These are phyloP conservation scores for Parauchenoglanis punctatus DNA, from an alignment of 2,797 vertebrate genomes.

Conservation along the genomic window DNA sequence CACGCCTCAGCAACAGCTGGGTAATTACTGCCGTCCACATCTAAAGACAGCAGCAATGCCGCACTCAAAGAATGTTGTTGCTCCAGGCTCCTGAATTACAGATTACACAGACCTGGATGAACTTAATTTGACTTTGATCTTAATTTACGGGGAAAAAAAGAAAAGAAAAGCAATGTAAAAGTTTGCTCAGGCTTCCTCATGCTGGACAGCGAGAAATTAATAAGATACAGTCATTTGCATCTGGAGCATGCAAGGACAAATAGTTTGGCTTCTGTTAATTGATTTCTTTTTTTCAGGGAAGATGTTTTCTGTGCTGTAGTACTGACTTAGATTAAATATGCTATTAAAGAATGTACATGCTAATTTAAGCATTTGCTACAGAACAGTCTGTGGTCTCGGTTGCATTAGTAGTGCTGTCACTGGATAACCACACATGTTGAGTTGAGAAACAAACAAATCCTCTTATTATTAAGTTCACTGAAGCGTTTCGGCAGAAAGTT, in stretches of 20 bases:
- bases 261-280: conserved; percentile 32
- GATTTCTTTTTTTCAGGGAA: conserved; percentile 23
- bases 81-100: conserved; percentile 67
- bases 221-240: conserved; percentile 29
- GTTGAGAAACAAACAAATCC: conserved; percentile 18
- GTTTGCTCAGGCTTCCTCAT: conserved; percentile 40
- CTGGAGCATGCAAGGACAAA: conserved; percentile 39
- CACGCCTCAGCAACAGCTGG: conserved; percentile 69
- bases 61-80: conserved; percentile 64
- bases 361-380: conserved; percentile 32
- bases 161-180: conserved; percentile 61
- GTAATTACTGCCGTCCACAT: conserved; percentile 64
- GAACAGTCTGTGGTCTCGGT: conserved; percentile 19
- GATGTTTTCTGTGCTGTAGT: conserved; percentile 2
- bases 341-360: conserved; percentile 34
- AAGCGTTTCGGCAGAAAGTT: conserved; percentile 32
- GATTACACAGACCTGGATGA: conserved; percentile 70
- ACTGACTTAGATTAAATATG: conserved; percentile 22
- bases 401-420: conserved; percentile 16
- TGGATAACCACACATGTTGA: conserved; percentile 1
- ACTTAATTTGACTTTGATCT: conserved; percentile 74
- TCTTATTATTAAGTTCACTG: conserved; percentile 31
- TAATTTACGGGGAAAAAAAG: conserved; percentile 57
- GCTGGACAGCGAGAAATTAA: conserved; percentile 47
- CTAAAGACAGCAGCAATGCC: conserved; percentile 59